These are phyloP conservation scores for Amphiprion percula DNA, from an alignment of 2,113 vertebrate species.

Conservation along the genomic window DNA sequence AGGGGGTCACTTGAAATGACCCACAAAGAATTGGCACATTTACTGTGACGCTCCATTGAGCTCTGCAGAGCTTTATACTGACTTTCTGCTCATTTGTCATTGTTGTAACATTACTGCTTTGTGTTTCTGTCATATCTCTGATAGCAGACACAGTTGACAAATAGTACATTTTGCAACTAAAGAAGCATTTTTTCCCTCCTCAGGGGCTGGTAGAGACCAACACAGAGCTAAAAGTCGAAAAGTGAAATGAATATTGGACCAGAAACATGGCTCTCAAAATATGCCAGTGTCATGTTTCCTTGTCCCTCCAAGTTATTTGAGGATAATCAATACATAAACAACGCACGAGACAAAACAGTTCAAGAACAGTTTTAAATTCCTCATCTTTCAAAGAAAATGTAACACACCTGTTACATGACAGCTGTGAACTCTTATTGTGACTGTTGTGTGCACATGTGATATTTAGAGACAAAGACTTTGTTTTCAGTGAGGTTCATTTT, in stretches of 20 bases:
- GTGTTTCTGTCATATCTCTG: neutral
- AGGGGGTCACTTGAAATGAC: neutral
- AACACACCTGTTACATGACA: too few species aligned
- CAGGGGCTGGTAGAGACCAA: neutral
- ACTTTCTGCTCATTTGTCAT: neutral
- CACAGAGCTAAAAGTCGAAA: neutral
- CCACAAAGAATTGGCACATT: conserved; percentile 14
- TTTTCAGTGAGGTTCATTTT: neutral
- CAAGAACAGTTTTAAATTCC: too few species aligned
- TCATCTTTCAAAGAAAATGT: too few species aligned
- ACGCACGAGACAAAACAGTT: too few species aligned
- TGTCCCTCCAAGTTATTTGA: too few species aligned
- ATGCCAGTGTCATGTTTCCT: too few species aligned
- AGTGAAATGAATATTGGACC: neutral
- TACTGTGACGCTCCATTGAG: neutral
- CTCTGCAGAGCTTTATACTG: neutral
- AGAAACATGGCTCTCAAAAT: neutral
- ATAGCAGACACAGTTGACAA: neutral
- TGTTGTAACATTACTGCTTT: neutral
- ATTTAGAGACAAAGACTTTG: too few species aligned
- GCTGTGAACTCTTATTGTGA: too few species aligned
- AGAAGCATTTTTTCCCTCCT: neutral
- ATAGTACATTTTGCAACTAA: neutral
- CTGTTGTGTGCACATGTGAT: too few species aligned
- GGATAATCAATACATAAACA: too few species aligned